Evolutionary conservation across 2,113 vertebrate genomes (phyloP), one percentile per base, ranked within the genome.

Genomic region (Thomomys bottae): DNA sequence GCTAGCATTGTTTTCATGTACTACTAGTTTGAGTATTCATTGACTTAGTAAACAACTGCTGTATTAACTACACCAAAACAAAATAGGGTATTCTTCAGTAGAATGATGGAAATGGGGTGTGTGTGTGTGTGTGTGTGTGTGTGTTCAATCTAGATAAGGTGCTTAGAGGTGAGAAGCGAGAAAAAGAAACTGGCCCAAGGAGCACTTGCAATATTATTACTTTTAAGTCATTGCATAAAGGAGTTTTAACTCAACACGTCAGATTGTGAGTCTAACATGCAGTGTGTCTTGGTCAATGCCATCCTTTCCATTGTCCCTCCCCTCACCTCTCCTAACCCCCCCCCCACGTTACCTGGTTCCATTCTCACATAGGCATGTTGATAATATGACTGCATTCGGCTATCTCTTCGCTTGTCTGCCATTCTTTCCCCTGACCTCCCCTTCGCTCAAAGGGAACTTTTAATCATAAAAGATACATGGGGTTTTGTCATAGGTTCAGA

Each of bases 31-130:
- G 36, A n/a, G 30, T 0, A 8, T 14, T 87, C 72, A 32, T 0
- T 32, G 54, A 73, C 91, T 93, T 61, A 17, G 23, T 68, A 70
- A 82, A 89, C 23, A 89, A 71, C 32, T 32, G 45, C 32, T 76
- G 80, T 42, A 80, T 71, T 89, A 89, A 89, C 80, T 34, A 73
- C 59, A 42, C 10, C 32, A 70, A 92, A 91, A 75, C 36, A 71
- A 76, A 90, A 83, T 5, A 3, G 6, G 26, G 61, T 45, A 64
- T 83, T 91, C 66, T 94, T 83, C n/a, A 68, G 12, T 2, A 8
- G 49, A 38, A 26, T 6, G 20, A 84, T 21, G 54, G 42, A 79
- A 82, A 38, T 76, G 21, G 11, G 45, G 11, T 45, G n/a, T 45
- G 45, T 45, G 45, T 45, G 45, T 45, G 45, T 45, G 45, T 45